These are phyloP conservation scores for Cheilosia pagana DNA, from an alignment of 2,888 invertebrate genomes.

Conservation along the genomic window DNA sequence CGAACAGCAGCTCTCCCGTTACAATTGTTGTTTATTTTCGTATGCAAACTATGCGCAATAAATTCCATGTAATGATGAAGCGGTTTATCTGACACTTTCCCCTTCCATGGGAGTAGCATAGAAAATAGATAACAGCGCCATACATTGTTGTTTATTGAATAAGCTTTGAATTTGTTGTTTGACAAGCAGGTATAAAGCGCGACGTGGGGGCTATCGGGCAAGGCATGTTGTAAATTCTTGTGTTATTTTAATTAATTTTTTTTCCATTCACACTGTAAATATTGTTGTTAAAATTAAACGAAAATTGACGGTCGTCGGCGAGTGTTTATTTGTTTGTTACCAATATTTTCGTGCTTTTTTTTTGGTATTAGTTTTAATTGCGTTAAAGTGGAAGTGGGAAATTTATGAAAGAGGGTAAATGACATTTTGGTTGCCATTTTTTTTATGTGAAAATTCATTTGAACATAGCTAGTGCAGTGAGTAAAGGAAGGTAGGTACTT, in stretches of 20 bases:
- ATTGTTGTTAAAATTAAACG: not conserved
- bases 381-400: not conserved
- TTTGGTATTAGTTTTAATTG: not conserved
- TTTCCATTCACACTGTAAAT: not conserved
- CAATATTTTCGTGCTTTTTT: not conserved
- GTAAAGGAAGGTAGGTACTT: too few species aligned
- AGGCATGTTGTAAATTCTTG: not conserved
- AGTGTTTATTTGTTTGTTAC: not conserved
- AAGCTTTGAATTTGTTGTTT: constrained; percentile 20
- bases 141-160: constrained; percentile 12
- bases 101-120: not conserved
- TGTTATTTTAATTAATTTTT: not conserved
- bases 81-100: constrained; percentile 16
- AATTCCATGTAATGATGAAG: constrained; percentile 8
- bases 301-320: not conserved
- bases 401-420: too few species aligned
- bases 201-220: not conserved
- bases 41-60: constrained; percentile 9
- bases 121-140: constrained; percentile 33
- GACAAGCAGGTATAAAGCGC: constrained; percentile 21
- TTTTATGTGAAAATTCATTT: not conserved
- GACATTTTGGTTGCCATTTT: too few species aligned
- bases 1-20: not conserved
- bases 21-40: not conserved
- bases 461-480: not conserved